Evolutionary conservation across 2,113 vertebrate genomes (phyloP).

Genomic region (Opisthocomus hoazin): DNA sequence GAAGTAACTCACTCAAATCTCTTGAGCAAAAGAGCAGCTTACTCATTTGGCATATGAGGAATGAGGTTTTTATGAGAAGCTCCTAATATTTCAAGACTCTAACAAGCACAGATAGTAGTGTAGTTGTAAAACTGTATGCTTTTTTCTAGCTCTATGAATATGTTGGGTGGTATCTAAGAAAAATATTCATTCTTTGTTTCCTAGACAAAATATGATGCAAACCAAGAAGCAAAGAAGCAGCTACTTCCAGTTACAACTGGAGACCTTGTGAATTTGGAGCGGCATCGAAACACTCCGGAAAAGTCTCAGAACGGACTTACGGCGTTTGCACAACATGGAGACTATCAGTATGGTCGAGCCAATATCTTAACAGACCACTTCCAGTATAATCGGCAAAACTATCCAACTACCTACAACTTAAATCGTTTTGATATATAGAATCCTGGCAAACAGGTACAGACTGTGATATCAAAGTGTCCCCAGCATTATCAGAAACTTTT

Average conservation of each 20-base stretch:
- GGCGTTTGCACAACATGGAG: constrained; percentile 73
- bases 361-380: constrained; percentile 85
- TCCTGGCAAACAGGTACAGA: background rate
- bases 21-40: background rate
- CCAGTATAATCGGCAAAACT: constrained; percentile 84
- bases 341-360: constrained; percentile 80
- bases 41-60: background rate
- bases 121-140: background rate
- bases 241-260: constrained; percentile 80
- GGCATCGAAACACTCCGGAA: constrained; percentile 60
- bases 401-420: constrained; percentile 72
- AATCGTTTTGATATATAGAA: constrained; percentile 87
- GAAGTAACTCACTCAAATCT: background rate
- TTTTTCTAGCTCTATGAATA: background rate
- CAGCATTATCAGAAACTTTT: constrained; percentile 18
- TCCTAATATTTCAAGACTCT: background rate
- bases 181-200: background rate
- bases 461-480: background rate
- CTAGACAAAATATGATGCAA: constrained; percentile 88
- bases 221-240: constrained; percentile 85
- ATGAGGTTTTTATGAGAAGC: background rate
- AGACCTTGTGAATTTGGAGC: constrained; percentile 78
- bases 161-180: background rate
- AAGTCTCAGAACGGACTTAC: constrained; percentile 83
- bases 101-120: background rate